A percentile compares a stretch with the other conserved stretches of the same genome.
Evolutionary conservation across 2,888 invertebrate species (phyloP).

Genomic region (Lampropteryx suffumata): DNA sequence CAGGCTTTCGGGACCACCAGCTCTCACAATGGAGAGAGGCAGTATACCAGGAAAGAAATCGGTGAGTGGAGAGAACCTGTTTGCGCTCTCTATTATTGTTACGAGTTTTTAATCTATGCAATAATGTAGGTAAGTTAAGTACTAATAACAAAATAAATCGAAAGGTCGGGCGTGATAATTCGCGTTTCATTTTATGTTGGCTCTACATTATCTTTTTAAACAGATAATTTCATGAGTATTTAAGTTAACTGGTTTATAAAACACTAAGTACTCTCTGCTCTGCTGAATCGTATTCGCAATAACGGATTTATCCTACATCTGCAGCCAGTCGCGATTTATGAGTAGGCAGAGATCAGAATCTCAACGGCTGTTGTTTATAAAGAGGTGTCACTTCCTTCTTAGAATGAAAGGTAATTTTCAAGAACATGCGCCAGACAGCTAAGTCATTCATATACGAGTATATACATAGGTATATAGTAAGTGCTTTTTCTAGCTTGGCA

Average conservation of each 20-base stretch:
- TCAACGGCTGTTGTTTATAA: conserved; percentile 1
- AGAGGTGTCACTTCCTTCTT: conserved; percentile 8
- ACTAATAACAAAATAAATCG: neutral
- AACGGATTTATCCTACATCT: conserved; percentile 12
- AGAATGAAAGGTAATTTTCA: conserved; percentile 6
- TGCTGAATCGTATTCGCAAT: neutral
- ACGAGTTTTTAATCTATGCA: no score
- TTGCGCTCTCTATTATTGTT: conserved; percentile 6
- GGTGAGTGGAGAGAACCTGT: conserved; percentile 51
- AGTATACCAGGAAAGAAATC: conserved; percentile 73
- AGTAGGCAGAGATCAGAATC: neutral
- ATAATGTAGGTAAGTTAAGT: no score
- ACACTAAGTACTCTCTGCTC: neutral
- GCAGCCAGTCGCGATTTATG: conserved; percentile 2
- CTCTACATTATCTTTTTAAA: neutral
- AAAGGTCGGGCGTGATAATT: neutral
- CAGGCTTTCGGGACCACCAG: conserved; percentile 77
- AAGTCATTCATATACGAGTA: neutral
- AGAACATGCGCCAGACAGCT: conserved; percentile 11
- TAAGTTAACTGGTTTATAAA: neutral
- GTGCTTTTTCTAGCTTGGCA: no score
- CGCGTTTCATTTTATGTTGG: neutral
- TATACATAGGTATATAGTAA: no score
- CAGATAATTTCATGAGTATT: neutral
- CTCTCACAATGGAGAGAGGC: conserved; percentile 72